Evolutionary conservation across 2,888 invertebrate species (phyloP).

Genomic region (Ceramica pisi): DNA sequence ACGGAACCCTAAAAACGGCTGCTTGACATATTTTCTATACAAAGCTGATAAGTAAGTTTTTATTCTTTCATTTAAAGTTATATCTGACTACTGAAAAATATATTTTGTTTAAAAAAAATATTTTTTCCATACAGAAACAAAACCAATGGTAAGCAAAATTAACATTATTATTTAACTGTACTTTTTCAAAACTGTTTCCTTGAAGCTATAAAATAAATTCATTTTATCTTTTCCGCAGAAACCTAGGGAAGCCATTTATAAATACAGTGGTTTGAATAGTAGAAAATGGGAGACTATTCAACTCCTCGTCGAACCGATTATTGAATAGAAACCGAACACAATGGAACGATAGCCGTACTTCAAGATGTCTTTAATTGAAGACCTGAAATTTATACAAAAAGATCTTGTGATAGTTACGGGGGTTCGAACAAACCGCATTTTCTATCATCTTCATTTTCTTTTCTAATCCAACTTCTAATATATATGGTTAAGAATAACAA

Average conservation of each 20-base stretch:
- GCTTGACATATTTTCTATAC: no score
- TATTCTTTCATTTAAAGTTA: no score
- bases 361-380: constrained; percentile 45
- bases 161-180: not conserved
- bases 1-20: no score
- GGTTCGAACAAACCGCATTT: constrained; percentile 20
- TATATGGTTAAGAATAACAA: no score
- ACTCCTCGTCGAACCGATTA: constrained; percentile 12
- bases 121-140: no score
- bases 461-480: no score
- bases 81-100: no score
- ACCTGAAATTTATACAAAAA: constrained; percentile 36
- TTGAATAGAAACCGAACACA: constrained; percentile 36
- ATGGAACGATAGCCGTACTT: constrained; percentile 37
- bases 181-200: constrained; percentile 12
- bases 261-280: constrained; percentile 29
- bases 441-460: no score
- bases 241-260: constrained; percentile 27
- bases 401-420: constrained; percentile 14
- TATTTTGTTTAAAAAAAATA: no score
- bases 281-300: constrained; percentile 40
- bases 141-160: not conserved
- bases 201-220: not conserved
- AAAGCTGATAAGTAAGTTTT: no score
- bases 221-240: constrained; percentile 10